Base-by-base conservation (phyloP, 2,888 invertebrate genomes). In the Gymnosoma rotundatum region DNA sequence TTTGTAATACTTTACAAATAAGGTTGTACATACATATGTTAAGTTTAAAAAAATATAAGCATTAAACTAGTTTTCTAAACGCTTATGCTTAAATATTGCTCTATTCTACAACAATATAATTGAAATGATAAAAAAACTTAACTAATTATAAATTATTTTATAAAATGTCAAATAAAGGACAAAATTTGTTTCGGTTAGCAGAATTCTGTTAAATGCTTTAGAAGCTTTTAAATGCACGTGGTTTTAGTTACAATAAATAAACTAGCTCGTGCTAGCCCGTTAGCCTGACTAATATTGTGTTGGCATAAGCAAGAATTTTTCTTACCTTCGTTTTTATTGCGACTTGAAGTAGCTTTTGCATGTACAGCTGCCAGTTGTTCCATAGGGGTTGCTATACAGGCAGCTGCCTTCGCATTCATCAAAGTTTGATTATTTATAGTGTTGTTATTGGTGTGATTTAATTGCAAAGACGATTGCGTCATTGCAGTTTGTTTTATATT, bases 251-350 rank as follows among this genome's bases (percentile, higher is more conserved):
- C n/a, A n/a, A n/a, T n/a, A n/a, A n/a, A n/a, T n/a, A n/a, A n/a
- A 12, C 12, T 42, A 16, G 45, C 18, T 20, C 20, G 32, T 61
- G 58, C 32, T 16, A 1, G 48, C 36, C 36, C 20, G 56, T 32
- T 14, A 18, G 45, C 20, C 25, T 61, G 36, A 76, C 25, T 25
- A 25, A 25, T 25, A 25, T 2, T 25, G 25, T 54, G 32, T 48
- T 45, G 16, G 20, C 36, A 66, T 21, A 73, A 8, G 4, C 36
- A 45, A 25, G 20, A 18, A 14, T 60, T 72, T 60, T 72, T 66
- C 69, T 69, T 81, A 89, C 89, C 89, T 87, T 89, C 89, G 79
- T 88, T 89, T 86, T 89, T 89, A 84, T 88, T 89, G 58, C 89
- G 89, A 79, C 87, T 82, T 86, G 84, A 83, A 86, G 78, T 69